Percentiles rank a stretch among this genome's conserved stretches.
Evolutionary conservation across 2,797 vertebrate species (phyloP).

Genomic region (Parotocinclus haroldoi): DNA sequence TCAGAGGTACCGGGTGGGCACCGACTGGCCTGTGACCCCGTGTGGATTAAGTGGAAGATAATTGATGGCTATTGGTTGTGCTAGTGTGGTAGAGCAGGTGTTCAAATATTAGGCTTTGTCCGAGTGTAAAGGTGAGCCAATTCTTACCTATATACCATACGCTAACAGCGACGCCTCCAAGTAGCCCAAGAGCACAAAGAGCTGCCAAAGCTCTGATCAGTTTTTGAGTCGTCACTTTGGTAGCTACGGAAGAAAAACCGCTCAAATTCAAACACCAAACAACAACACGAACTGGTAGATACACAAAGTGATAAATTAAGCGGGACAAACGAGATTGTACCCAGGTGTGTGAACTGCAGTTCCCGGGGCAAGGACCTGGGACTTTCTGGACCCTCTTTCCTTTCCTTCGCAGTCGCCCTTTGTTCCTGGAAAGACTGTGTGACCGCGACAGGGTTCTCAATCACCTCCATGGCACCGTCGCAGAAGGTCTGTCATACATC

Average conservation of each 20-base stretch:
- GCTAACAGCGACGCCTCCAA: constrained; percentile 74
- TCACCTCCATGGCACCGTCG: constrained; percentile 65
- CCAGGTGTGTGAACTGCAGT: constrained; percentile 54
- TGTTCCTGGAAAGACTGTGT: constrained; percentile 53
- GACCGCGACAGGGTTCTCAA: constrained; percentile 64
- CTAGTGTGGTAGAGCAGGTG: too few relatives aligned
- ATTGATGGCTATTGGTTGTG: too few relatives aligned
- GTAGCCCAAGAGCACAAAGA: constrained; percentile 69
- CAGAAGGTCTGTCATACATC: constrained; percentile 63
- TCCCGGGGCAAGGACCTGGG: constrained; percentile 59
- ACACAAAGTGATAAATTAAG: too few relatives aligned
- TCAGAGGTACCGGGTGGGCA: too few relatives aligned
- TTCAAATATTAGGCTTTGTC: too few relatives aligned
- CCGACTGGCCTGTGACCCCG: too few relatives aligned
- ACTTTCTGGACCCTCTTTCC: constrained; percentile 50
- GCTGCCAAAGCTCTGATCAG: constrained; percentile 66
- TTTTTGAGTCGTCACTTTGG: constrained; percentile 63
- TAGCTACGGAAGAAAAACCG: constrained; percentile 50
- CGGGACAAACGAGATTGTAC: constrained; percentile 60
- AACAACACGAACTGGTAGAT: too few relatives aligned
- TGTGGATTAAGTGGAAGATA: too few relatives aligned
- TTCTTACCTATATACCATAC: constrained; percentile 79
- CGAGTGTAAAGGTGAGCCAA: constrained; percentile 2
- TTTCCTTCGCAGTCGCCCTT: constrained; percentile 48
- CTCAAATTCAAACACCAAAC: neutral